Evolutionary conservation across 2,888 invertebrate species (phyloP).

Genomic region (Folsomia manolachei): DNA sequence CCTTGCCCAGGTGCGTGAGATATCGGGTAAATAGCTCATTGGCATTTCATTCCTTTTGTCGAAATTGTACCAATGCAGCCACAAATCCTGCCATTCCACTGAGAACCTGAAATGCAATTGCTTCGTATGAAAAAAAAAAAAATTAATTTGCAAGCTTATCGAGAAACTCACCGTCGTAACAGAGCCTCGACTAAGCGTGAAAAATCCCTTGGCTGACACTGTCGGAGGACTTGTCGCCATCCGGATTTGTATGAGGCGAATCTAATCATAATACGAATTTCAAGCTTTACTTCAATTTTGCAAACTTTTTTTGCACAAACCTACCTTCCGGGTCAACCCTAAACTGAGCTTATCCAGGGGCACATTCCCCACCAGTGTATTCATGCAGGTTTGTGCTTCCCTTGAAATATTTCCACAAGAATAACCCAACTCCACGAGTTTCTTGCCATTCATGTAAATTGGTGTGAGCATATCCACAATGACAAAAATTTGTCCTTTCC

Average conservation of each 20-base stretch:
- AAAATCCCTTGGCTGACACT: slow-evolving; percentile 35
- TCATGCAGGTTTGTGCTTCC: slow-evolving; percentile 14
- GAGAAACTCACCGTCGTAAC: slow-evolving; percentile 32
- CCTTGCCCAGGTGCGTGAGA: too few species aligned
- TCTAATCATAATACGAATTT: slow-evolving; percentile 12
- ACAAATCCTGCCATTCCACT: slow-evolving; percentile 36
- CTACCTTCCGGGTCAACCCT: slow-evolving; percentile 14
- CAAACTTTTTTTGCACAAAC: too few species aligned
- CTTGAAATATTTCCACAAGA: slow-evolving; percentile 20
- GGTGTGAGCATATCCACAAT: slow-evolving; percentile 17
- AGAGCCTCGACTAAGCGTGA: slow-evolving; percentile 27
- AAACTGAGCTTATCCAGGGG: slow-evolving; percentile 13
- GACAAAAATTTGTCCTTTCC: slow-evolving; percentile 1
- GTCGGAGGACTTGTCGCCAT: slow-evolving; percentile 34
- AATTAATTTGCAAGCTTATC: background rate
- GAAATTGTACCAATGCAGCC: slow-evolving; percentile 37
- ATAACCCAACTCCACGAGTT: slow-evolving; percentile 23
- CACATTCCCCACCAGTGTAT: slow-evolving; percentile 12
- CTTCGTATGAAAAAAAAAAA: background rate
- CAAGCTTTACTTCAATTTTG: too few species aligned
- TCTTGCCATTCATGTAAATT: slow-evolving; percentile 14
- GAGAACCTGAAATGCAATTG: slow-evolving; percentile 23
- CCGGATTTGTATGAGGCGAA: slow-evolving; percentile 27
- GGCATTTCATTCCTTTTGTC: background rate
- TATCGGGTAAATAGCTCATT: too few species aligned